These are phyloP conservation scores for Gopherus flavomarginatus DNA, from an alignment of 2,113 vertebrate species.

Conservation along the genomic window DNA sequence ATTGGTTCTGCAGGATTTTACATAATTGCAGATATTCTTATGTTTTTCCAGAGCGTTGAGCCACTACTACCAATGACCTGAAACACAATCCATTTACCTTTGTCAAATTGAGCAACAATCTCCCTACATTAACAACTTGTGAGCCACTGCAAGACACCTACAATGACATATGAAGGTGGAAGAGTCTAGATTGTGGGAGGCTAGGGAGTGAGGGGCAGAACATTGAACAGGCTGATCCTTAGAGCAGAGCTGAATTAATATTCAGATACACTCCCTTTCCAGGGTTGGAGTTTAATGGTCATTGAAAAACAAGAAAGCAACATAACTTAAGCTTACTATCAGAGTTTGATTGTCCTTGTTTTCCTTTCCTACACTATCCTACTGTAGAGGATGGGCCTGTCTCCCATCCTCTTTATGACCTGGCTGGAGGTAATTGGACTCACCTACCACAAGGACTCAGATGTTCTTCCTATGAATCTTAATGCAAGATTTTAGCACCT, in stretches of 20 bases:
- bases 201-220: background rate
- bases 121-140: constrained; percentile 21
- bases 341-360: background rate
- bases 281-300: background rate
- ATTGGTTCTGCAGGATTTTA: constrained; percentile 43
- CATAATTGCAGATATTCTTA: constrained; percentile 40
- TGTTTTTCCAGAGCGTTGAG: constrained; percentile 26
- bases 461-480: background rate
- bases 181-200: background rate
- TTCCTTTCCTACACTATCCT: background rate
- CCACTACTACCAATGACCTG: constrained; percentile 14
- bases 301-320: background rate
- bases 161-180: background rate
- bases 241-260: background rate
- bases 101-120: background rate
- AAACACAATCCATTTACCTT: background rate
- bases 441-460: background rate
- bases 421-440: background rate
- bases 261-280: background rate
- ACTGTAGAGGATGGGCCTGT: background rate
- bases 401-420: background rate
- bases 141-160: constrained; percentile 2
- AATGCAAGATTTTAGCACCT: background rate
- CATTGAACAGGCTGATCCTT: background rate
- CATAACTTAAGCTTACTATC: background rate